These are phyloP conservation scores for Isoperla grammatica DNA, from an alignment of 2,888 invertebrate genomes.

Conservation along the genomic window DNA sequence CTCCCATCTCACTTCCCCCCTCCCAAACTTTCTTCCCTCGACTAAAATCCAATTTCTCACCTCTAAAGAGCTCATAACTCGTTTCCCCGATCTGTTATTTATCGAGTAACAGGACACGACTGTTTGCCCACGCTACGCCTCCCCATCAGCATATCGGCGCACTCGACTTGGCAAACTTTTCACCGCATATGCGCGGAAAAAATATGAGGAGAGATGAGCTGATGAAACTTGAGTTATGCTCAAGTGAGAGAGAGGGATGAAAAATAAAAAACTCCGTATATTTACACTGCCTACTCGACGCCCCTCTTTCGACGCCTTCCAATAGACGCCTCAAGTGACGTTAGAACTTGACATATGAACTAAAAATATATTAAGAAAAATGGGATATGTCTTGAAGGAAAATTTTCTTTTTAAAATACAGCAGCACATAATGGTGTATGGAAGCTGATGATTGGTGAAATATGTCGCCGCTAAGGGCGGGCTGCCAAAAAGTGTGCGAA, in stretches of 20 bases:
- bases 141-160: not conserved
- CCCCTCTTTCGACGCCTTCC: too few relatives aligned
- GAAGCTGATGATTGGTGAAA: too few relatives aligned
- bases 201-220: constrained; percentile 8
- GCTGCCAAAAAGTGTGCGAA: too few relatives aligned
- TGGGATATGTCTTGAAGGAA: too few relatives aligned
- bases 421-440: too few relatives aligned
- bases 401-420: too few relatives aligned
- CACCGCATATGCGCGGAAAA: constrained; percentile 7
- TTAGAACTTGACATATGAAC: too few relatives aligned
- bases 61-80: constrained; percentile 31
- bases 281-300: constrained; percentile 2
- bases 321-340: too few relatives aligned
- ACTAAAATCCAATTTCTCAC: constrained; percentile 30
- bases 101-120: constrained; percentile 29
- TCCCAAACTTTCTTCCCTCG: constrained; percentile 7
- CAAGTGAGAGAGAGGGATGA: not conserved
- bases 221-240: constrained; percentile 5
- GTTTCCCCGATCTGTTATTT: constrained; percentile 28
- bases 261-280: not conserved
- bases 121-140: constrained; percentile 22
- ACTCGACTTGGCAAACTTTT: too few relatives aligned
- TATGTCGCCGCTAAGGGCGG: too few relatives aligned
- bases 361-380: too few relatives aligned
- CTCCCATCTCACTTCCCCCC: not conserved